Conservation (phyloP, 2,797 vertebrate genomes). For the Falco biarmicus region DNA sequence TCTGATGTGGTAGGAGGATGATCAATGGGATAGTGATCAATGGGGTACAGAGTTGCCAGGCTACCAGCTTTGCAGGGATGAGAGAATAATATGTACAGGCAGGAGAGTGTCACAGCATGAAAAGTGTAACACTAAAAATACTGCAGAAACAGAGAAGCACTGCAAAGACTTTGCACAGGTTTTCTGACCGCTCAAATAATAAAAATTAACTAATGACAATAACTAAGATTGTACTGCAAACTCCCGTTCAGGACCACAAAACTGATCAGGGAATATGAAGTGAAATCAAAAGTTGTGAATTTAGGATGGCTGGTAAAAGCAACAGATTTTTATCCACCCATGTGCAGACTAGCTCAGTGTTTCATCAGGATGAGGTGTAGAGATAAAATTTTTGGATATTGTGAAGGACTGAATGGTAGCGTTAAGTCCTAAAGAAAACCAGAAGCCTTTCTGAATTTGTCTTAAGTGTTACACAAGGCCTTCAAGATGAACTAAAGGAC, state of each 20-base stretch:
- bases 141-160: neutral
- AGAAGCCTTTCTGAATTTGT: neutral
- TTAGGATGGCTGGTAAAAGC: neutral
- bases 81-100: neutral
- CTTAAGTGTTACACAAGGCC: neutral
- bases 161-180: neutral
- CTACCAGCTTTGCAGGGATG: neutral
- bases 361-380: neutral
- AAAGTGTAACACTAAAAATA: neutral
- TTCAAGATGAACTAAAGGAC: neutral
- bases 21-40: neutral
- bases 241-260: neutral
- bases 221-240: neutral
- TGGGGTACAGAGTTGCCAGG: constrained; percentile 3
- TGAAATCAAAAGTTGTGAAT: neutral
- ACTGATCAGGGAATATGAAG: neutral
- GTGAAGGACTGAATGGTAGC: neutral
- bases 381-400: neutral
- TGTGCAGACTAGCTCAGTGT: neutral
- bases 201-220: neutral
- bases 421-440: neutral
- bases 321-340: neutral
- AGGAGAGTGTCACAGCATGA: neutral
- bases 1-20: neutral
- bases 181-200: neutral